Evolutionary conservation across 2,888 invertebrate species (phyloP).

Genomic region (Tyria jacobaeae): DNA sequence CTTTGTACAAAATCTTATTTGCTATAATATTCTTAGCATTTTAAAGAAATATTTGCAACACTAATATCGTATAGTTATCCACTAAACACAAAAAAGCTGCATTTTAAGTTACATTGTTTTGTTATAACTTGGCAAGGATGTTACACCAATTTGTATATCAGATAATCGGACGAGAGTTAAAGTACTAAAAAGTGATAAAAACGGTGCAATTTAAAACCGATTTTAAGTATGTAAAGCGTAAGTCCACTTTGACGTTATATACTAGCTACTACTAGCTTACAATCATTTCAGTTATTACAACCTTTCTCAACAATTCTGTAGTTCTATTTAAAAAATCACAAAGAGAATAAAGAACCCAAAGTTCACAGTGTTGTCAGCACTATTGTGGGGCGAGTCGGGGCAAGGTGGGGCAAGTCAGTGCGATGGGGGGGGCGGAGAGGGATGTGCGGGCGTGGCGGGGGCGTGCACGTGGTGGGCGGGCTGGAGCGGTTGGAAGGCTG

Average conservation of each 20-base stretch:
- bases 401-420: background rate
- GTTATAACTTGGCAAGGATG: background rate
- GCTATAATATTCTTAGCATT: background rate
- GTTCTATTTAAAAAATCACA: background rate
- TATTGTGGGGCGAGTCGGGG: background rate
- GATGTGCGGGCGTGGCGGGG: constrained; percentile 35
- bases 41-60: background rate
- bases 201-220: background rate
- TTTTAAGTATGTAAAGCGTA: background rate
- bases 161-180: no score
- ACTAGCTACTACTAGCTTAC: background rate
- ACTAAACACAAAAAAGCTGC: background rate
- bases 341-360: background rate
- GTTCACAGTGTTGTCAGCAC: background rate
- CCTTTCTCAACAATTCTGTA: constrained; percentile 10
- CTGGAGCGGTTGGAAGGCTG: constrained; percentile 92
- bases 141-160: no score
- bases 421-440: constrained; percentile 34
- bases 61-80: background rate
- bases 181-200: background rate
- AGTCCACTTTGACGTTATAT: no score
- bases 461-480: constrained; percentile 50
- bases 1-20: background rate
- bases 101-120: background rate
- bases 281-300: background rate